phyloP scores from a whole-genome alignment of 2,113 vertebrate genomes.

The Euleptes europaea region DNA sequence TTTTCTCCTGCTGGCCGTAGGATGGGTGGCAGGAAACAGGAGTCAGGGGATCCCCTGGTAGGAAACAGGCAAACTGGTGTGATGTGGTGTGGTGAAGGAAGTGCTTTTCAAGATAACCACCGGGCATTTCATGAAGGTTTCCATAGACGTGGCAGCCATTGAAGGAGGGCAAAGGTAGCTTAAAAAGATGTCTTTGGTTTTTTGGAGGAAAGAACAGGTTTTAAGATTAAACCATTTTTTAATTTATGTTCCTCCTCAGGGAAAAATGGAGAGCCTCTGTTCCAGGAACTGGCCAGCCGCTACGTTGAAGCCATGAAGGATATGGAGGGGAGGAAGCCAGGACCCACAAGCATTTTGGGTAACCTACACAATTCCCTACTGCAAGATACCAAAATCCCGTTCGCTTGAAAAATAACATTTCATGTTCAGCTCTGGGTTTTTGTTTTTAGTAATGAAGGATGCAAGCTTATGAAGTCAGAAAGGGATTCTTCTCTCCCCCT shows the following conservation, averaged over 20 bases:
- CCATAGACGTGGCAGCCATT: background rate
- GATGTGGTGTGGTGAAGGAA: no score
- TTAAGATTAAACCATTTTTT: background rate
- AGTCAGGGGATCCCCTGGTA: no score
- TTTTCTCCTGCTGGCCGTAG: no score
- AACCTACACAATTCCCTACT: background rate
- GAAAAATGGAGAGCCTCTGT: slow-evolving; percentile 75
- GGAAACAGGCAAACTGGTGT: no score
- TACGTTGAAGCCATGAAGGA: slow-evolving; percentile 84
- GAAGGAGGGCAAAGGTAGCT: background rate
- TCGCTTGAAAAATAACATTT: background rate
- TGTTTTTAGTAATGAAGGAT: background rate
- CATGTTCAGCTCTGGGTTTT: no score
- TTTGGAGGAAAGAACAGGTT: background rate
- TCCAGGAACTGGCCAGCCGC: slow-evolving; percentile 76
- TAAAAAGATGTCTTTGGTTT: background rate
- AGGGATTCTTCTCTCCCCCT: background rate
- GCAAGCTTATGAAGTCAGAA: background rate
- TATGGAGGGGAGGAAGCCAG: slow-evolving; percentile 84
- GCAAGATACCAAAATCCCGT: background rate
- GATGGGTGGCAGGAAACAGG: no score
- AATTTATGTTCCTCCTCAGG: slow-evolving; percentile 49
- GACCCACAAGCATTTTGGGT: slow-evolving; percentile 81
- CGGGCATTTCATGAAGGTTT: background rate
- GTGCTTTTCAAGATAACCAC: background rate